Evolutionary conservation across 1,140 invertebrate genomes (phyloP).

Genomic region (Scylla paramamosain): DNA sequence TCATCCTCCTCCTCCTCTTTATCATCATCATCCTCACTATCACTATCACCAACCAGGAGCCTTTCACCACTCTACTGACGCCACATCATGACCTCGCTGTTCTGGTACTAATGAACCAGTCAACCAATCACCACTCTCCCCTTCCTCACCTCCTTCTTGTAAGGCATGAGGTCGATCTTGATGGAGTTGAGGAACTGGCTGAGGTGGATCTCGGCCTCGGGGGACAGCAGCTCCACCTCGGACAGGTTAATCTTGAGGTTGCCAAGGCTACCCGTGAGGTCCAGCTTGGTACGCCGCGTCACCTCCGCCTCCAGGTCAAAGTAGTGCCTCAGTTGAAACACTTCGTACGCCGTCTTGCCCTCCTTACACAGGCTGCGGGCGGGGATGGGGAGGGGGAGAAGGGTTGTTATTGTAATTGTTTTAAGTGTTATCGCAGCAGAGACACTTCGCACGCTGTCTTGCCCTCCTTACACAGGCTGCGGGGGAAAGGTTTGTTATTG

Average conservation of each 20-base stretch:
- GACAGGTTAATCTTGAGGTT: constrained; percentile 58
- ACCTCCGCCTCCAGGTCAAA: constrained; percentile 65
- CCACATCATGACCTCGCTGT: too few relatives aligned
- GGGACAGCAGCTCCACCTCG: constrained; percentile 62
- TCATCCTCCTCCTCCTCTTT: too few relatives aligned
- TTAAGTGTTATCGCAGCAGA: constrained; percentile 62
- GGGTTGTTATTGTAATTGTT: not conserved
- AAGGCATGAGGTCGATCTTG: constrained; percentile 64
- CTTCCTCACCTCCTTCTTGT: constrained; percentile 50
- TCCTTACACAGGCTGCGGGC: constrained; percentile 49
- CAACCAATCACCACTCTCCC: too few relatives aligned
- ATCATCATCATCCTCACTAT: too few relatives aligned
- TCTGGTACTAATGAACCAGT: too few relatives aligned
- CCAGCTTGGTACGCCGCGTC: constrained; percentile 45
- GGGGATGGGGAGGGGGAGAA: not conserved
- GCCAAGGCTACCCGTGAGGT: constrained; percentile 38
- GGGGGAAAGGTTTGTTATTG: not conserved
- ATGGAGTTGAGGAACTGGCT: constrained; percentile 64
- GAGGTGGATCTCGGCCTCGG: constrained; percentile 61
- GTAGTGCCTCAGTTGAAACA: constrained; percentile 69
- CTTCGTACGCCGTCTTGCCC: constrained; percentile 56
- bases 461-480: constrained; percentile 56
- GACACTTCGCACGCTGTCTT: constrained; percentile 60
- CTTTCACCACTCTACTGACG: too few relatives aligned
- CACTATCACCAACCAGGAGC: too few relatives aligned